Conservation (phyloP, 1,140 invertebrate species). For the Scaptomyza montana region DNA sequence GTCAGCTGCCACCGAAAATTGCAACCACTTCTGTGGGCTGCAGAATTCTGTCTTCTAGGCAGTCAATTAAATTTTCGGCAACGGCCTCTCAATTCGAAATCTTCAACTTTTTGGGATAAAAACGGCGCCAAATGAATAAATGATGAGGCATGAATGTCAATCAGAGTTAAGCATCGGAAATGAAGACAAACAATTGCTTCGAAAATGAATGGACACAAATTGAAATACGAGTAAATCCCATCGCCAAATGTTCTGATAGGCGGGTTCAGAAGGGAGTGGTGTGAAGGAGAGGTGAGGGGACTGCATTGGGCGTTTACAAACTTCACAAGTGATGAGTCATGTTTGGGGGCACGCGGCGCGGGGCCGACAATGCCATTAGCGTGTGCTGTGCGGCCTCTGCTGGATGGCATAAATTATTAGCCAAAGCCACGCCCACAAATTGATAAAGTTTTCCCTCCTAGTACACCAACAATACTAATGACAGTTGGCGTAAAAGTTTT, state of each 20-base stretch:
- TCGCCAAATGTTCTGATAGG: not conserved
- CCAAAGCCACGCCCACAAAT: conserved; percentile 71
- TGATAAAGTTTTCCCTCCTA: conserved; percentile 66
- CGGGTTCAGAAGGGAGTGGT: too few species aligned
- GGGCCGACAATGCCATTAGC: conserved; percentile 58
- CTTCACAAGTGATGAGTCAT: conserved; percentile 65
- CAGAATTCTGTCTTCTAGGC: conserved; percentile 35
- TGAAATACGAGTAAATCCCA: conserved; percentile 32
- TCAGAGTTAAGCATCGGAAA: conserved; percentile 69
- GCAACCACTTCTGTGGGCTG: conserved; percentile 49
- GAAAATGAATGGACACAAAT: conserved; percentile 42
- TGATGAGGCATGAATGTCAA: conserved; percentile 80
- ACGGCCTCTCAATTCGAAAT: conserved; percentile 4
- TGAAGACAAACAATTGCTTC: conserved; percentile 52
- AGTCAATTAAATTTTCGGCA: conserved; percentile 53
- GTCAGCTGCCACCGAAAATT: conserved; percentile 42
- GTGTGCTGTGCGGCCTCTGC: not conserved
- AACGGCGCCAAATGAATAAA: conserved; percentile 75
- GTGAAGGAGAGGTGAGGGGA: not conserved
- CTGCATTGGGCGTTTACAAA: conserved; percentile 11
- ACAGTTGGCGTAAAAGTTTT: conserved; percentile 76
- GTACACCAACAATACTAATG: conserved; percentile 72
- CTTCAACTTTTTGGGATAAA: conserved; percentile 35
- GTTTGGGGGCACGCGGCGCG: conserved; percentile 31
- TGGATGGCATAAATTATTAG: conserved; percentile 71